A percentile compares a stretch with the other conserved stretches of the same genome.
These are phyloP conservation scores for Mustelus asterias DNA, from an alignment of 2,113 vertebrate species.

Conservation along the genomic window DNA sequence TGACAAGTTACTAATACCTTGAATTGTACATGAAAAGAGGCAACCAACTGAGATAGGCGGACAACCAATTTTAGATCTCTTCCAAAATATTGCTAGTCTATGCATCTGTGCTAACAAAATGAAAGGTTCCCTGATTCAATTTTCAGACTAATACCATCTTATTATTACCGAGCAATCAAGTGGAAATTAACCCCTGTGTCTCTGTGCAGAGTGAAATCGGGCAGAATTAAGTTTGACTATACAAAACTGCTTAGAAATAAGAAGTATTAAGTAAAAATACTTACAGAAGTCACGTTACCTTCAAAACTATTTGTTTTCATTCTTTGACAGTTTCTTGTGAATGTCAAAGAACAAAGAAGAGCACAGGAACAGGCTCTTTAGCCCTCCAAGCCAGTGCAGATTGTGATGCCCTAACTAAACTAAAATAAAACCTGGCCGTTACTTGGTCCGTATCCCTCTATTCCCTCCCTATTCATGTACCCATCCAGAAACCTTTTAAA, in stretches of 20 bases:
- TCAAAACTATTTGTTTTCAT: background rate
- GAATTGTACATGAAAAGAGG: background rate
- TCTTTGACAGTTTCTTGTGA: background rate
- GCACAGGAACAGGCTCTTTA: too few species aligned
- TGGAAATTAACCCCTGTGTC: background rate
- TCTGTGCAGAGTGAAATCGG: background rate
- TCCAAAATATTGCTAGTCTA: background rate
- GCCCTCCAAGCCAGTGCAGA: too few species aligned
- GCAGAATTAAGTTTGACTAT: background rate
- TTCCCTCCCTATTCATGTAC: too few species aligned
- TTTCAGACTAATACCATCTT: background rate
- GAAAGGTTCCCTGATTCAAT: background rate
- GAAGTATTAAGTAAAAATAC: background rate
- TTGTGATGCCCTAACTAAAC: too few species aligned
- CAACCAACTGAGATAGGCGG: background rate
- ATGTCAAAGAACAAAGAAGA: background rate
- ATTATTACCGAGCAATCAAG: too few species aligned
- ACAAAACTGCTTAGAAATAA: background rate
- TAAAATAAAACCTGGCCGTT: too few species aligned
- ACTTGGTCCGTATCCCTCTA: too few species aligned
- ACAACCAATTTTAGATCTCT: background rate
- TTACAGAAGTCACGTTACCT: background rate
- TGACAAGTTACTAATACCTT: background rate
- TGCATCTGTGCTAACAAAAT: background rate
- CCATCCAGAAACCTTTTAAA: too few species aligned